These are phyloP conservation scores for Osmerus eperlanus DNA, from an alignment of 2,113 vertebrate species.

Conservation along the genomic window DNA sequence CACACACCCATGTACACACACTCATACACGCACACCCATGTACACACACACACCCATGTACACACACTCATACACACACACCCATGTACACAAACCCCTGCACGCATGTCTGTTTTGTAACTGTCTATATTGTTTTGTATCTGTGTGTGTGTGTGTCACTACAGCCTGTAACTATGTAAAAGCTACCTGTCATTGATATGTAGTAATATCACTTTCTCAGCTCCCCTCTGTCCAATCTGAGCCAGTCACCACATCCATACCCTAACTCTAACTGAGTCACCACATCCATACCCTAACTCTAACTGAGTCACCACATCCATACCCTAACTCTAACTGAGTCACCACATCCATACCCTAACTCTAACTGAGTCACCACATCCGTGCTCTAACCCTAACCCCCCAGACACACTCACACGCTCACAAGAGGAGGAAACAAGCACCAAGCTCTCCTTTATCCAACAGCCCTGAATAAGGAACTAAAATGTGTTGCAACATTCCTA, in stretches of 20 bases:
- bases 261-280: neutral
- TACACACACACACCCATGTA: no score
- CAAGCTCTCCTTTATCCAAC: conserved; percentile 3
- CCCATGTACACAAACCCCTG: no score
- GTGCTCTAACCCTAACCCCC: neutral
- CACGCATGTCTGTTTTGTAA: neutral
- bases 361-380: neutral
- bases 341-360: neutral
- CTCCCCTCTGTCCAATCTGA: neutral
- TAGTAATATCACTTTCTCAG: neutral
- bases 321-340: neutral
- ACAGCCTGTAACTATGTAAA: neutral
- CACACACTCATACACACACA: neutral
- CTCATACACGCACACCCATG: neutral
- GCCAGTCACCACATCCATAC: neutral
- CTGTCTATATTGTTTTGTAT: neutral
- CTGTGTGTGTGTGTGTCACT: neutral
- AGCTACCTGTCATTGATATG: neutral
- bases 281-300: neutral
- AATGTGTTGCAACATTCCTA: neutral
- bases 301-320: neutral
- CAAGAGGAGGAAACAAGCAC: neutral
- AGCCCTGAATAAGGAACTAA: conserved; percentile 6
- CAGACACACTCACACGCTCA: neutral
- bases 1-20: no score